A percentile compares a stretch with the other conserved stretches of the same genome.
These are phyloP conservation scores for Drosophila eugracilis DNA, from an alignment of 1,140 invertebrate genomes.

Conservation along the genomic window DNA sequence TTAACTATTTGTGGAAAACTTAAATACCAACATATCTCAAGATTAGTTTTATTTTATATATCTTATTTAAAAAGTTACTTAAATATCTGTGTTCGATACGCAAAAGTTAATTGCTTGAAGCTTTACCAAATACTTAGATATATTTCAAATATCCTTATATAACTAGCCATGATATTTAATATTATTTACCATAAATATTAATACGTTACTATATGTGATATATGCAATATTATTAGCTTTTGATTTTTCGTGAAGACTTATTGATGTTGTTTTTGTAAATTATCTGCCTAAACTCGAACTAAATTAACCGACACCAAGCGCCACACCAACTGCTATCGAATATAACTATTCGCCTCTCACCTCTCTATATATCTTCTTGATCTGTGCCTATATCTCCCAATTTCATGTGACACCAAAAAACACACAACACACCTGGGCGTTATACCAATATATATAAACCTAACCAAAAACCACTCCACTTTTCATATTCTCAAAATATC, in stretches of 20 bases:
- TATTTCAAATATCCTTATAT: conserved; percentile 27
- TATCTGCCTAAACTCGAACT: conserved; percentile 73
- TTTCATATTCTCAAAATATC: conserved; percentile 21
- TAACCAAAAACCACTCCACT: not conserved
- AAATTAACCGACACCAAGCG: conserved; percentile 54
- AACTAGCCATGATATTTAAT: conserved; percentile 19
- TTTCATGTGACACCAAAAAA: conserved; percentile 8
- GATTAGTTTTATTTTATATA: not conserved
- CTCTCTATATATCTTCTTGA: conserved; percentile 22
- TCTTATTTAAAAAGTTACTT: not conserved
- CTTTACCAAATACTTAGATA: conserved; percentile 26
- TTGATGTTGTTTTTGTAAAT: conserved; percentile 83
- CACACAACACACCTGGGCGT: conserved; percentile 8
- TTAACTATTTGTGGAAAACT: not conserved
- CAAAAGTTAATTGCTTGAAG: conserved; percentile 29
- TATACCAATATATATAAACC: not conserved
- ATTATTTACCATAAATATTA: conserved; percentile 41
- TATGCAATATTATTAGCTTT: conserved; percentile 38
- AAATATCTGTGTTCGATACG: conserved; percentile 5
- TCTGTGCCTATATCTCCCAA: conserved; percentile 28
- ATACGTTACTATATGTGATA: conserved; percentile 32
- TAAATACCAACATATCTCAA: not conserved
- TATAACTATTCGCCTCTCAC: conserved; percentile 37
- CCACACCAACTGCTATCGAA: conserved; percentile 41
- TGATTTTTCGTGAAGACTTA: conserved; percentile 53